Evolutionary conservation across 1,140 invertebrate species (phyloP), one percentile per base, ranked within the genome.

Genomic region (Paraescarpia echinospica): DNA sequence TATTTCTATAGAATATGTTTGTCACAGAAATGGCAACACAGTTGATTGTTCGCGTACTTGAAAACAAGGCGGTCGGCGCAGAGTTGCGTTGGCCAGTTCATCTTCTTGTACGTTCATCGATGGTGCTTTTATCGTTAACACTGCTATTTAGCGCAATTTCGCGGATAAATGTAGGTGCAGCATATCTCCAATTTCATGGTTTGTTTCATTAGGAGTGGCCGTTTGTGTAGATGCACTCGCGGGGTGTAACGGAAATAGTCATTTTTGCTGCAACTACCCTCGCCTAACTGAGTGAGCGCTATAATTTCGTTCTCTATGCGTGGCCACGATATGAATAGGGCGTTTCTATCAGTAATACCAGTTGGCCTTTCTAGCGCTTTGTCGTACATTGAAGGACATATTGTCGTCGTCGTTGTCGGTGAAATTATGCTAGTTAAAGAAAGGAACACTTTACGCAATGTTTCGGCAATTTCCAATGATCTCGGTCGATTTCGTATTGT

Each of bases 121-220:
- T 77, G 59, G 59, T 77, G 59, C 59, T 77, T 77, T 77, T 77
- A 77, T 77, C 2, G 59, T 77, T 77, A 77, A 77, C 59, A 77
- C 59, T 77, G 59, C 59, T 77, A 77, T 77, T 77, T 77, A 77
- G 59, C 59, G 59, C 59, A 77, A 77, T 77, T 77, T 77, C 59
- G 59, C 59, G 27, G 59, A 77, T 0, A 27, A 77, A 77, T 77
- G 59, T 77, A 77, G 59, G 22, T 77, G 59, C 59, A 77, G 59
- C 59, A 77, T 31, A 77, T 77, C 59, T 77, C 59, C 59, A 27
- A 31, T 77, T 77, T 77, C 59, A 77, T 77, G 59, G 8, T 31
- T 77, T 77, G 9, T 77, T 77, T 77, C 59, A 77, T 77, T 77
- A 77, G 59, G 22, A 77, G 59, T 22, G 59, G 59, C 14, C 27